Conservation (phyloP, 2,113 vertebrate species). For the Melanocharis versteri region DNA sequence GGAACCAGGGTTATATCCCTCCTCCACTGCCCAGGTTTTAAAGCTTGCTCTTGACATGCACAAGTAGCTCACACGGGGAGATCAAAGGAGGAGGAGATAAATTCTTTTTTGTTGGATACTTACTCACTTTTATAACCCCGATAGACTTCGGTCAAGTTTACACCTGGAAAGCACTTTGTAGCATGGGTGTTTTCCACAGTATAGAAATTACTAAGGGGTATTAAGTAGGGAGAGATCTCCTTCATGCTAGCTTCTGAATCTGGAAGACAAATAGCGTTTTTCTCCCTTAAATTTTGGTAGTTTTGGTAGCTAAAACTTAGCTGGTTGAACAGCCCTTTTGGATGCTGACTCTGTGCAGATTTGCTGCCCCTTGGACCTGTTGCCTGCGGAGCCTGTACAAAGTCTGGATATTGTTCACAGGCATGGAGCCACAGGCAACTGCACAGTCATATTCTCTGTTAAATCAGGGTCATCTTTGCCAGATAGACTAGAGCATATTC, state of each 20-base stretch:
- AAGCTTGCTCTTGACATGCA: neutral
- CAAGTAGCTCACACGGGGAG: neutral
- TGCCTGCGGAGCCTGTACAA: neutral
- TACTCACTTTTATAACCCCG: neutral
- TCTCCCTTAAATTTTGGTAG: neutral
- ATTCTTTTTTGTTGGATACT: neutral
- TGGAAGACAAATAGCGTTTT: neutral
- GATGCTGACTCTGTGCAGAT: neutral
- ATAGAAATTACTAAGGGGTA: neutral
- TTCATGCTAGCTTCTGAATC: neutral
- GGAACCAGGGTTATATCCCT: neutral
- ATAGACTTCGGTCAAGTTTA: neutral
- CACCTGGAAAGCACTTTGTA: neutral
- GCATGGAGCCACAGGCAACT: neutral
- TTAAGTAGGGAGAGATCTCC: neutral
- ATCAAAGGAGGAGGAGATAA: neutral
- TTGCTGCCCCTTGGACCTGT: neutral
- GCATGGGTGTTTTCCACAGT: rapidly evolving
- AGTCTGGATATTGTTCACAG: neutral
- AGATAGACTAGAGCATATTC: neutral
- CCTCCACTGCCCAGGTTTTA: neutral
- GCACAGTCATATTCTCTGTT: neutral
- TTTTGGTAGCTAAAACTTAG: neutral
- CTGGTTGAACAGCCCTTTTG: neutral
- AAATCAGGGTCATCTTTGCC: neutral